Evolutionary conservation across 2,888 invertebrate genomes (phyloP), one percentile per base, ranked within the genome.

Genomic region (Polydrusus tereticollis): DNA sequence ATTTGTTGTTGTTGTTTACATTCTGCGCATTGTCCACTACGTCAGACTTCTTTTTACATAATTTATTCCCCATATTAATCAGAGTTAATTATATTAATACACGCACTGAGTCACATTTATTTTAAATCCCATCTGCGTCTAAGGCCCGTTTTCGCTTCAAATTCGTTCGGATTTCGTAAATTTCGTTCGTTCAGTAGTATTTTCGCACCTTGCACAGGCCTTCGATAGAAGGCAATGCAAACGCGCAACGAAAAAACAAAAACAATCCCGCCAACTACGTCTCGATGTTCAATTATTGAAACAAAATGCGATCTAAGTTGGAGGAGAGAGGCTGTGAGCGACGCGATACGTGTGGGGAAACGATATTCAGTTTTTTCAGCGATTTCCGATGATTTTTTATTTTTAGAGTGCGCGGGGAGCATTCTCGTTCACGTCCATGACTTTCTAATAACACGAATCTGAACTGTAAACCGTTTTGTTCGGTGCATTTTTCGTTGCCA

Each of bases 11-110:
- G 12, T 43, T 43, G 36, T 59, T 60, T 29, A 59, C 29, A 29
- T 52, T 45, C 18, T 29, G 36, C 60, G 77, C 74, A 72, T 76
- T 77, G 74, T 81, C 81, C 69, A 77, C 74, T 10, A 21, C 76
- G 74, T 83, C 83, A 70, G 78, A 78, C 75, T 83, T 84, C 78
- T 83, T 55, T 78, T 84, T 85, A 76, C 84, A 85, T 79, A 85
- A 78, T 77, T 82, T 83, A 77, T 84, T 84, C 12, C 85, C 85
- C 85, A 85, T 85, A 26, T 73, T 75, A 59, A 41, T 60, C n/a
- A n/a, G n/a, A n/a, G n/a, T n/a, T n/a, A n/a, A 45, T 52, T 21
- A 20, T 33, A 1, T 45, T 45, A 20, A 1, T 45, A 8, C 16
- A 21, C 8, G 10, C 12, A 29, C 16, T 29, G 0, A n/a, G 8